Base-by-base conservation (phyloP, 1,140 invertebrate genomes). In the Neelides sp. region DNA sequence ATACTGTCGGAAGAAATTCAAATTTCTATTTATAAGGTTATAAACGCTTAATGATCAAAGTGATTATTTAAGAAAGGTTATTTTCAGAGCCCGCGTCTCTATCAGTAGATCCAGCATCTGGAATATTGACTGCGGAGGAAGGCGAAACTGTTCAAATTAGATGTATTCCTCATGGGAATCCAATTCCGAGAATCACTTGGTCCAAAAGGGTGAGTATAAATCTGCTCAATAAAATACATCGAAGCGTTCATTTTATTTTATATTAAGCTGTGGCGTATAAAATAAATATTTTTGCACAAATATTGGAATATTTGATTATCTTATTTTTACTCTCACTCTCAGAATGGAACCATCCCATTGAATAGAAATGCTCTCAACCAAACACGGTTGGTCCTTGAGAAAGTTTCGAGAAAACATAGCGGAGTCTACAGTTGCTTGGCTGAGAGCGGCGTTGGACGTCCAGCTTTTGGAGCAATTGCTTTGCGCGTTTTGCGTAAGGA, bases 351-450 rank as follows among this genome's bases (percentile, higher is more conserved):
- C 2, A 47, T 50, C 3, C 50, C 47, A 26, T 2, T 53, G 17
- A 39, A 30, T 30, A 34, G 34, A 43, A 41, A 8, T 43, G 19
- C 35, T 28, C 32, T 42, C 40, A 7, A 47, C 34, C 15, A 15
- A 19, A 10, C 32, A 22, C 40, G 35, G 3, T 22, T 80, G 12
- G 76, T 76, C 15, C 64, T 80, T 52, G 75, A 78, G 32, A 66
- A 74, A 27, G 65, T 78, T 40, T 76, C 78, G 59, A 65, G 75
- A 36, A 72, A 74, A 59, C 73, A 77, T 56, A 75, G 73, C 27
- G 77, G 77, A 17, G 64, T 72, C 39, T 79, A 78, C 62, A 68
- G 72, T 55, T 79, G 77, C 59, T 73, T 70, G 7, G 77, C 77
- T 22, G 75, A 72, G 63, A 79, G 78, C 64, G 73, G 74, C 22